Evolutionary conservation across 2,888 invertebrate genomes (phyloP).

Genomic region (Sinodicranocentrus sp.): DNA sequence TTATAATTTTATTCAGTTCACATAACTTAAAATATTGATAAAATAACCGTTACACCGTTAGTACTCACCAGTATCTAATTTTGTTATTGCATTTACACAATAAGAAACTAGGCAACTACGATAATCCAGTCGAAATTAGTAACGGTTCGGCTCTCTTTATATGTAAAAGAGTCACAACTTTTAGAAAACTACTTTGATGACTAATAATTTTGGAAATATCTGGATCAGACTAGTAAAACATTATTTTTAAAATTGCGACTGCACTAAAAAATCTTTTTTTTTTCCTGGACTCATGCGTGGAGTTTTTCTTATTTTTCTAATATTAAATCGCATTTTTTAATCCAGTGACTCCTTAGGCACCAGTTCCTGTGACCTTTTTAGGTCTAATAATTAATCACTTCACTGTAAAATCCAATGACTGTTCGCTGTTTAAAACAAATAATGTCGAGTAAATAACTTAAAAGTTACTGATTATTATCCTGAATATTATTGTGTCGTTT

Average conservation of each 20-base stretch:
- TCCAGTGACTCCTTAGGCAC: conserved; percentile 27
- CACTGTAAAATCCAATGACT: conserved; percentile 15
- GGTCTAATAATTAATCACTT: not conserved
- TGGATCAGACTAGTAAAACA: conserved; percentile 6
- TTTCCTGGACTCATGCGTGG: not conserved
- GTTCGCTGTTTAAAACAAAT: not conserved
- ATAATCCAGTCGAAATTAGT: not conserved
- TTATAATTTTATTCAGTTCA: too few relatives aligned
- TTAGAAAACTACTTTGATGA: too few relatives aligned
- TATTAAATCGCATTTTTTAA: too few relatives aligned
- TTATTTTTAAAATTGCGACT: not conserved
- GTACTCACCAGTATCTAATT: conserved; percentile 21
- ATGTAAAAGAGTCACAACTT: too few relatives aligned
- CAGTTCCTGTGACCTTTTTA: conserved; percentile 19
- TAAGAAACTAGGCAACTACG: conserved; percentile 6
- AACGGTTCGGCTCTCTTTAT: too few relatives aligned
- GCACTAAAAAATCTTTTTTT: not conserved
- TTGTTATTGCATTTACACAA: conserved; percentile 35
- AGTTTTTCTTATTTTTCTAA: too few relatives aligned
- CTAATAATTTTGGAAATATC: not conserved
- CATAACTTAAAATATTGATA: not conserved
- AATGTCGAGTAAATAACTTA: not conserved
- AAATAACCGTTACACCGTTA: conserved; percentile 3
- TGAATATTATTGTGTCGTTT: conserved; percentile 65
- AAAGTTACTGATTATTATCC: conserved; percentile 49